Conservation (phyloP, 2,888 invertebrate genomes). For the Noctua fimbriata region DNA sequence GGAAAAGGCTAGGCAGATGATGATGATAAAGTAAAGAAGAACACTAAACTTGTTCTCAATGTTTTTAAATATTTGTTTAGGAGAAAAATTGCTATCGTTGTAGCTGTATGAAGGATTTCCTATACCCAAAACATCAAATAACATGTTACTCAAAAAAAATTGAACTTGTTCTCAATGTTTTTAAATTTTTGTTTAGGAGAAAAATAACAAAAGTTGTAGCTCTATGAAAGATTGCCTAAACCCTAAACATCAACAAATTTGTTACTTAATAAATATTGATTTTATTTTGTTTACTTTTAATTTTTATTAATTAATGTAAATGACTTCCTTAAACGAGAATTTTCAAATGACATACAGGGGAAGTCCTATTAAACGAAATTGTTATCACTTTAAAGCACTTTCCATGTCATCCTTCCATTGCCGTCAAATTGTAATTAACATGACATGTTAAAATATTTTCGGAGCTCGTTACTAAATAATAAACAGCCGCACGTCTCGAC, state of each 20-base stretch:
- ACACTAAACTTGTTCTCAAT: too few relatives aligned
- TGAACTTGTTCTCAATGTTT: background rate
- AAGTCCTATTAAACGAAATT: background rate
- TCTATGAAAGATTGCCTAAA: background rate
- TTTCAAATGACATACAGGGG: background rate
- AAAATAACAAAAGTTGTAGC: background rate
- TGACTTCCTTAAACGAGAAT: background rate
- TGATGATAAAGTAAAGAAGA: too few relatives aligned
- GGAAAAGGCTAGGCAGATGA: too few relatives aligned
- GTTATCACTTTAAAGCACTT: constrained; percentile 10
- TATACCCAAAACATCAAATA: too few relatives aligned
- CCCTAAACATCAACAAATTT: background rate
- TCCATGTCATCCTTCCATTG: background rate
- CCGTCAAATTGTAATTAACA: background rate
- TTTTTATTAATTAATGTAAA: background rate
- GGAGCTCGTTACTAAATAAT: background rate
- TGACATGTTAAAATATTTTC: constrained; percentile 8
- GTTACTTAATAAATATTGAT: background rate
- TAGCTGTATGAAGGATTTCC: background rate
- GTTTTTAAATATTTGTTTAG: too few relatives aligned
- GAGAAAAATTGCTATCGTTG: background rate
- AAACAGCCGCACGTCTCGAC: background rate
- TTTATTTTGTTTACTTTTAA: background rate
- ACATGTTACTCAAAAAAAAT: background rate
- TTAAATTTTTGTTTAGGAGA: too few relatives aligned